These are phyloP conservation scores for Sparidentex hasta DNA, from an alignment of 2,797 vertebrate genomes.

Conservation along the genomic window DNA sequence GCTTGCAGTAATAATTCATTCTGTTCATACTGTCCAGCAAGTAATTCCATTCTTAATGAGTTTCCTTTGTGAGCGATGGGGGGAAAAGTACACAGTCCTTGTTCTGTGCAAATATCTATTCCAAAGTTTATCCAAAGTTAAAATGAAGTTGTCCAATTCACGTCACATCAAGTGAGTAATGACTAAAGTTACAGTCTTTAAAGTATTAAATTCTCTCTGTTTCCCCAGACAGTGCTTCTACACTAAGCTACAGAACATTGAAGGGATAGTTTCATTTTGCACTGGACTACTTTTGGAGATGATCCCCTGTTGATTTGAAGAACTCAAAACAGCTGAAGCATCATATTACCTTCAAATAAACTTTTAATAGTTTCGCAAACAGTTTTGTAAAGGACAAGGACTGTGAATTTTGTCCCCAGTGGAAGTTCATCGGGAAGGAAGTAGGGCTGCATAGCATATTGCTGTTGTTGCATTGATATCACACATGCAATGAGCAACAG, in stretches of 20 bases:
- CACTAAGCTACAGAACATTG: neutral
- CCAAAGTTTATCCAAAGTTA: slow-evolving; percentile 6
- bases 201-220: slow-evolving; percentile 3
- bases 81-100: neutral
- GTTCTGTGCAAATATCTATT: slow-evolving; percentile 13
- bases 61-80: neutral
- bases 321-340: slow-evolving; percentile 14
- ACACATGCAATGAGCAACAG: too few species aligned
- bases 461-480: too few species aligned
- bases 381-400: neutral
- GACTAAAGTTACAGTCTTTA: neutral
- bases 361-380: neutral
- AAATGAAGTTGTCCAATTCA: neutral
- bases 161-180: neutral
- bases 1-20: slow-evolving; percentile 13
- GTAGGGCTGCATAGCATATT: too few species aligned
- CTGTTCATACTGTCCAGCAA: neutral
- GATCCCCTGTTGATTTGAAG: slow-evolving; percentile 8
- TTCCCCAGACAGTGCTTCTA: neutral
- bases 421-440: too few species aligned
- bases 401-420: too few species aligned
- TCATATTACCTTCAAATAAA: slow-evolving; percentile 6
- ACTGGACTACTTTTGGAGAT: neutral
- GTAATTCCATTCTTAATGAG: slow-evolving; percentile 19
- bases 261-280: slow-evolving; percentile 6